Evolutionary conservation across 1,140 invertebrate species (phyloP).

Genomic region (Hycleus cichorii): DNA sequence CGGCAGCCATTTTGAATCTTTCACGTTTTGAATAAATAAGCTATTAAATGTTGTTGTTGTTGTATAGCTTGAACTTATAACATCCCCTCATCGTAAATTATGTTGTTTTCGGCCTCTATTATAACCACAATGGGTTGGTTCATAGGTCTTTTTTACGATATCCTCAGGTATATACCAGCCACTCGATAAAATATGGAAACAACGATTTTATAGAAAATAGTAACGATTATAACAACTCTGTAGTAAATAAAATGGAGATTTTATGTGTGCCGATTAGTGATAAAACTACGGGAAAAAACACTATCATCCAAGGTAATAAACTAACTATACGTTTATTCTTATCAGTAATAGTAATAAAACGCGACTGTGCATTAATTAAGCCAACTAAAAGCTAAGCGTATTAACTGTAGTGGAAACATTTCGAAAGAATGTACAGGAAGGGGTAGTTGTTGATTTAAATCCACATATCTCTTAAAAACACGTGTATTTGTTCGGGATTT

Average conservation of each 20-base stretch:
- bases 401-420: no score
- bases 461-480: no score
- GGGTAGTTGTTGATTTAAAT: no score
- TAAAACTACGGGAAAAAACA: no score
- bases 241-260: constrained; percentile 11
- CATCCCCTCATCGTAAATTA: constrained; percentile 38
- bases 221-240: constrained; percentile 6
- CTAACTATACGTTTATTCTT: no score
- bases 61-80: constrained; percentile 31
- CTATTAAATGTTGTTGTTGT: constrained; percentile 36
- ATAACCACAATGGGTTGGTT: constrained; percentile 17
- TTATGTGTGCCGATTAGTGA: not conserved
- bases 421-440: no score
- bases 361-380: no score
- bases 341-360: no score
- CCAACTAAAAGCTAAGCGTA: no score
- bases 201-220: constrained; percentile 12
- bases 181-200: constrained; percentile 10
- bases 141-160: not conserved
- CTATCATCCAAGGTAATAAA: no score
- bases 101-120: constrained; percentile 36
- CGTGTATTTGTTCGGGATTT: no score
- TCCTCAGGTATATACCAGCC: constrained; percentile 1
- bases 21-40: constrained; percentile 43
- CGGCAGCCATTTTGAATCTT: constrained; percentile 41